Base-by-base conservation (phyloP, 2,888 invertebrate species). In the Plagodis pulveraria region DNA sequence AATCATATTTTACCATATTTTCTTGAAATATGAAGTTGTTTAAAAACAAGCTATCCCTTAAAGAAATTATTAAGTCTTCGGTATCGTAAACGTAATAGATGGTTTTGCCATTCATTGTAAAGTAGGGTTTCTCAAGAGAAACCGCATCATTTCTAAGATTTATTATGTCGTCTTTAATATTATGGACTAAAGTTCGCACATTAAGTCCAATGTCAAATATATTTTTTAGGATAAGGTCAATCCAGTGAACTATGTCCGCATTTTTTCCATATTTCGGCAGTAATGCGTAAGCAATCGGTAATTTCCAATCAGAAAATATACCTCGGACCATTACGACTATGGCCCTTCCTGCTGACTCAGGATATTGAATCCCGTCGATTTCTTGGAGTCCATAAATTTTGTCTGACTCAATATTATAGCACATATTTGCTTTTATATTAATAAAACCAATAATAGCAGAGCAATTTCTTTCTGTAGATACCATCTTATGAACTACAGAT, bases 21-120 rank as follows among this genome's bases (percentile, higher is more conserved):
- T 22, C 36, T 32, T 55, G 10, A 40, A 55, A 59, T 46, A 54
- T 42, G 5, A 59, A 41, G 7, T 59, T 43, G 9, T 54, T 36
- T 33, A 12, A 10, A 2, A 50, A 7, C 41, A 59, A 10, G 34
- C 33, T 33, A 9, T 59, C 47, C 5, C 58, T 50, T 7, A 46
- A 32, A n/a, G 54, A 53, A n/a, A 54, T 65, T 33, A 73, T 40
- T 7, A 73, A 63, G 50, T 68, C 58, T 0, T 35, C 56, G 8
- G 69, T 58, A 47, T 74, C 72, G 36, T 65, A 68, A 60, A 71
- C 64, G 49, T 65, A 65, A 51, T 68, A 74, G 43, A 74, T 58
- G 54, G 65, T 68, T 45, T 50, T 43, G 5, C 36, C 43, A 46
- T 42, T 7, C 12, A 54, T 22, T 6, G 46, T 2, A n/a, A 59